Percentiles rank a stretch among this genome's conserved stretches.
Conservation (phyloP, 2,888 invertebrate species). For the Latrodectus hesperus region DNA sequence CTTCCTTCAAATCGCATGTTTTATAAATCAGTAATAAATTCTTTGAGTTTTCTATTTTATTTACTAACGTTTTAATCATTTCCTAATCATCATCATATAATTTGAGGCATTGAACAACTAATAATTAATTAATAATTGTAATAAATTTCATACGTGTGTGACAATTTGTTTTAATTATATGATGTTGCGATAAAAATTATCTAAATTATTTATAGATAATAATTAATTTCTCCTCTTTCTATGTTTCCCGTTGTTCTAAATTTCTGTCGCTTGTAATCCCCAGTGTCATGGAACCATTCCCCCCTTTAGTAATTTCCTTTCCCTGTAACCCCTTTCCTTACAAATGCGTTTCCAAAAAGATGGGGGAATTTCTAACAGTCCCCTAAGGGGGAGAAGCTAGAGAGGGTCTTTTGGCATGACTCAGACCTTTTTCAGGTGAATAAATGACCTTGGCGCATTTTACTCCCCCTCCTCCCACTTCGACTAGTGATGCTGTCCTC, state of each 20-base stretch:
- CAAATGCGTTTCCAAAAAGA: slow-evolving; percentile 22
- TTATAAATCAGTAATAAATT: too few relatives aligned
- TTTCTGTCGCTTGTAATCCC: neutral
- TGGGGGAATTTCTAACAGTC: slow-evolving; percentile 37
- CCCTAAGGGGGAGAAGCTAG: neutral
- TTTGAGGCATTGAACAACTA: too few relatives aligned
- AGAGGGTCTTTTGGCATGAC: slow-evolving; percentile 24
- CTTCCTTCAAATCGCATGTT: too few relatives aligned
- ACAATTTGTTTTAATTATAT: too few relatives aligned
- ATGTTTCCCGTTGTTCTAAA: neutral
- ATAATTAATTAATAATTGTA: too few relatives aligned
- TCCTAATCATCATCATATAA: too few relatives aligned
- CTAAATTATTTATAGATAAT: too few relatives aligned
- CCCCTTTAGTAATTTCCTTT: neutral
- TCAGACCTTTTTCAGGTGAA: slow-evolving; percentile 65
- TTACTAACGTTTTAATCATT: too few relatives aligned
- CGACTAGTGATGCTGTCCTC: slow-evolving; percentile 16
- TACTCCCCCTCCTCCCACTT: neutral
- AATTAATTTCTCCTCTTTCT: neutral
- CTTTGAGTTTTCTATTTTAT: too few relatives aligned
- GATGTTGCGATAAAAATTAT: too few relatives aligned
- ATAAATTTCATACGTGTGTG: too few relatives aligned
- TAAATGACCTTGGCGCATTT: slow-evolving; percentile 9
- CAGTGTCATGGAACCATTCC: neutral
- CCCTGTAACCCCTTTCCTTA: slow-evolving; percentile 44